A percentile compares a stretch with the other conserved stretches of the same genome.
phyloP scores from a whole-genome alignment of 92 coral and sea anemone species.

The Palythoa grandis region DNA sequence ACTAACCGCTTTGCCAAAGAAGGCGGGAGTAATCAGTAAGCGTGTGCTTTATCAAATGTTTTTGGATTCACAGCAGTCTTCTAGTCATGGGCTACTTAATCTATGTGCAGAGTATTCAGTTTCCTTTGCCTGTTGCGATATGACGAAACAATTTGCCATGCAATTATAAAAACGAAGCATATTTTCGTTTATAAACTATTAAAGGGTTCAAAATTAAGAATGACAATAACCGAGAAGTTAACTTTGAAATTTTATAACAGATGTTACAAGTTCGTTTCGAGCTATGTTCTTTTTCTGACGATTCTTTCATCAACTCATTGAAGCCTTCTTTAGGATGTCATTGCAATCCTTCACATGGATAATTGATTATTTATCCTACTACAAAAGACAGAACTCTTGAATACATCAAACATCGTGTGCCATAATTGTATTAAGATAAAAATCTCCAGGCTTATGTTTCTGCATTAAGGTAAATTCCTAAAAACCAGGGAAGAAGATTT shows the following conservation, averaged over 20 bases:
- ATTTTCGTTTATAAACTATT: not conserved
- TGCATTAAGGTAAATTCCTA: not conserved
- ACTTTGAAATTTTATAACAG: not conserved
- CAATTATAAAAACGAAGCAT: not conserved
- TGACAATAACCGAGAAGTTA: not conserved
- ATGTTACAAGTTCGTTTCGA: not conserved
- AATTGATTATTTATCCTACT: not conserved
- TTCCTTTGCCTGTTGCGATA: not conserved
- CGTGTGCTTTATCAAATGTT: not conserved
- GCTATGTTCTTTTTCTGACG: conserved; percentile 7
- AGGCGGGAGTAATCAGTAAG: not conserved
- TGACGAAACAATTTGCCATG: not conserved
- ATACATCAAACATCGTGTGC: not conserved
- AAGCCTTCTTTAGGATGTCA: conserved; percentile 13
- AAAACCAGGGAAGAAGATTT: not conserved
- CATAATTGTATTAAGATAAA: not conserved
- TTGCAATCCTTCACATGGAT: conserved; percentile 8
- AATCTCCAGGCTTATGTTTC: not conserved
- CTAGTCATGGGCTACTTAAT: not conserved
- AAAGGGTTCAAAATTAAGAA: not conserved
- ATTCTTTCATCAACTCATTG: conserved; percentile 10
- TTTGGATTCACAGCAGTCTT: not conserved
- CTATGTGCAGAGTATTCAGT: not conserved
- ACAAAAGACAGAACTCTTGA: conserved; percentile 1
- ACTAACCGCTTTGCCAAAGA: not conserved